Conservation (phyloP, 2,113 vertebrate genomes). For the Dromas ardeola region DNA sequence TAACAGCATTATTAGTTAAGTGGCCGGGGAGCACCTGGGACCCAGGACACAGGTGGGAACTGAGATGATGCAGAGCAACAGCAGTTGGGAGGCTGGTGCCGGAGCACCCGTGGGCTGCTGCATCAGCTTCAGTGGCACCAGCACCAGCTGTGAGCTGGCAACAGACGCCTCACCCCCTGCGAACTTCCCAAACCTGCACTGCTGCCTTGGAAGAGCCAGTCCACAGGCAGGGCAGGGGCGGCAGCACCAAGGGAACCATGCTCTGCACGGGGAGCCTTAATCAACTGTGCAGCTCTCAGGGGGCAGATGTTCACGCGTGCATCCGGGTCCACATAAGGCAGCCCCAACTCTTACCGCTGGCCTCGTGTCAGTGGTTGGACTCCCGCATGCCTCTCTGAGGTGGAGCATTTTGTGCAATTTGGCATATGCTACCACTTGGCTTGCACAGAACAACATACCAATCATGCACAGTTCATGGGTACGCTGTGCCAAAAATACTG, state of each 20-base stretch:
- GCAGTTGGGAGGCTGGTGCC: neutral
- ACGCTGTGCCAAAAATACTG: neutral
- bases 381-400: neutral
- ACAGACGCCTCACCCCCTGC: neutral
- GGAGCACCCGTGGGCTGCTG: neutral
- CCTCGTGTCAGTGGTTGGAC: neutral
- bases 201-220: neutral
- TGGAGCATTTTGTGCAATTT: neutral
- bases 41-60: neutral
- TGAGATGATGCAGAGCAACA: neutral
- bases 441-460: neutral
- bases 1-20: neutral
- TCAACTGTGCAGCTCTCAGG: neutral
- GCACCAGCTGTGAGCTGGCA: neutral
- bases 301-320: neutral
- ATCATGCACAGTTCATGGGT: neutral
- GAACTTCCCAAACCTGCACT: neutral
- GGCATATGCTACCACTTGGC: neutral
- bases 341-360: rapidly evolving
- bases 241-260: neutral
- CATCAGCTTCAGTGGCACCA: neutral
- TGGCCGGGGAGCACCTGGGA: neutral
- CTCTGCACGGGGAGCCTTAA: neutral
- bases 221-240: neutral
- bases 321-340: neutral